Evolutionary conservation across 2,888 invertebrate species (phyloP), one percentile per base, ranked within the genome.

Genomic region (Celastrina argiolus): DNA sequence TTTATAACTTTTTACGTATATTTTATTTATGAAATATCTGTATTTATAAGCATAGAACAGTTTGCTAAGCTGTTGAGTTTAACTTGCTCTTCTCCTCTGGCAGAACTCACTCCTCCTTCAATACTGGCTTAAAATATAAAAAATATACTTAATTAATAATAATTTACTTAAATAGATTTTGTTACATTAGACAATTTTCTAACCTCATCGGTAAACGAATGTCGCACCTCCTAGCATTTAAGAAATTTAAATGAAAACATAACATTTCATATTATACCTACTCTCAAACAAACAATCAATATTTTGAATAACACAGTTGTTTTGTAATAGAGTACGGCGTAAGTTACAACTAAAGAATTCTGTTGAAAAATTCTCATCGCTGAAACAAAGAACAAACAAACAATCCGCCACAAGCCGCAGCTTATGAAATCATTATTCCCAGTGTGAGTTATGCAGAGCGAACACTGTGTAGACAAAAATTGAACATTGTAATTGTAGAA

Each of bases 331-430:
- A 64, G 66, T 61, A 66, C 68, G 39, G 65, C 58, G 75, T 76
- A 78, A 81, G 80, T 81, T 79, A 81, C 80, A 69, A 74, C 68
- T 75, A 79, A 84, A 77, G 85, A 83, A 86, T 87, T 80, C 73
- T 75, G 74, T 78, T 78, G 78, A 77, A 77, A 75, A 74, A 22
- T 65, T 59, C 34, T 65, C 39, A 59, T 22, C 58, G 18, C 41
- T 28, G 56, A 65, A 69, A 75, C 71, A 75, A 73, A 69, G 51
- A 81, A 84, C 78, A 84, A 86, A 87, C 86, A 88, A 89, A 88
- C 87, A 87, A 83, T 72, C 78, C 77, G 75, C 81, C 81, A 81
- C 80, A 79, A 74, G 75, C 68, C 74, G 77, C 73, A 73, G 70
- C 77, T 75, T 80, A 82, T 81, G 83, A 78, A 83, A 67, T 69